These are phyloP conservation scores for Gibbula magus DNA, from an alignment of 2,888 invertebrate species.

Conservation along the genomic window DNA sequence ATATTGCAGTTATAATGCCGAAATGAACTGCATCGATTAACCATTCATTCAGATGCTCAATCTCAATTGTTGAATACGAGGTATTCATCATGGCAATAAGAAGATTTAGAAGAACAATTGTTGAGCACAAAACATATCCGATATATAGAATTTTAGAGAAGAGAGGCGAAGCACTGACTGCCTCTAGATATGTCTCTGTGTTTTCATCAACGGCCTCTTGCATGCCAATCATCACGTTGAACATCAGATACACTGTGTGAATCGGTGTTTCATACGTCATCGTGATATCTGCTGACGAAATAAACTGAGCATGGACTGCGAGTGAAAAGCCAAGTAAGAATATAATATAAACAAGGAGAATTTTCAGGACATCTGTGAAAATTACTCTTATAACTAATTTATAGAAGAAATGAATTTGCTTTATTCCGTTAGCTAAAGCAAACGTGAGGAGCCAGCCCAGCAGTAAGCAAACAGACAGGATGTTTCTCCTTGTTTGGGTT, in stretches of 20 bases:
- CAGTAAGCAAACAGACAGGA: constrained; percentile 61
- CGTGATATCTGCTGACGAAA: constrained; percentile 45
- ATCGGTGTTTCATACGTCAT: constrained; percentile 45
- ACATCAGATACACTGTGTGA: constrained; percentile 61
- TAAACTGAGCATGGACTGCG: constrained; percentile 64
- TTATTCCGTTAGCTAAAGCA: constrained; percentile 65
- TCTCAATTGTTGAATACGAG: constrained; percentile 45
- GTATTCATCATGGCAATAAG: constrained; percentile 68
- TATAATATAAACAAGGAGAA: constrained; percentile 67
- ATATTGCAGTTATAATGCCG: not conserved
- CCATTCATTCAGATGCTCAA: not conserved
- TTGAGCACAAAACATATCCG: constrained; percentile 60
- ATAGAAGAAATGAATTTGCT: constrained; percentile 65
- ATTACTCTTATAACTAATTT: constrained; percentile 69
- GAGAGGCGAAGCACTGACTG: constrained; percentile 42
- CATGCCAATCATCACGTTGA: constrained; percentile 71
- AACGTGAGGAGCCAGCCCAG: constrained; percentile 69
- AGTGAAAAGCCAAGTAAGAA: constrained; percentile 68
- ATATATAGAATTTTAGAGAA: constrained; percentile 60
- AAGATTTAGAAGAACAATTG: too few species aligned
- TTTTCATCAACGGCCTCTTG: constrained; percentile 54
- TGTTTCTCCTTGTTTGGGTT: constrained; percentile 51
- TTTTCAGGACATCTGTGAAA: constrained; percentile 60
- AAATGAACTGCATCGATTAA: not conserved
- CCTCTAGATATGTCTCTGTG: constrained; percentile 48